phyloP scores from a whole-genome alignment of 1,140 invertebrate genomes.

The Drosophila arawakana region DNA sequence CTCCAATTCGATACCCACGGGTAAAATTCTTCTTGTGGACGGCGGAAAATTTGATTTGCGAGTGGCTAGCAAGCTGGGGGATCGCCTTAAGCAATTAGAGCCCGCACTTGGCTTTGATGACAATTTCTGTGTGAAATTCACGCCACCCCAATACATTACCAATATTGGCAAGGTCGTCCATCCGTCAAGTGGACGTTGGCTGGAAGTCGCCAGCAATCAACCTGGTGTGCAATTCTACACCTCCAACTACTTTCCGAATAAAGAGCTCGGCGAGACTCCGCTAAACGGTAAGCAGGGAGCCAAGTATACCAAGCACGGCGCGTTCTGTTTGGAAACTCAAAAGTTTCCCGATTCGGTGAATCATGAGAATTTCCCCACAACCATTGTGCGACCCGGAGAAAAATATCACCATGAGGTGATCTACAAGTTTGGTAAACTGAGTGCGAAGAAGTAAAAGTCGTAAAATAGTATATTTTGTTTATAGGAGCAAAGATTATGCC shows the following conservation, averaged over 20 bases:
- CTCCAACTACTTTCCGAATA: conserved; percentile 89
- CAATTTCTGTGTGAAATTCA: conserved; percentile 88
- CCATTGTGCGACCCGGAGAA: conserved; percentile 89
- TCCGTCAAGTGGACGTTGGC: conserved; percentile 88
- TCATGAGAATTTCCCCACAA: conserved; percentile 91
- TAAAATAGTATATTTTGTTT: not conserved
- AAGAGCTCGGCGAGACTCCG: conserved; percentile 56
- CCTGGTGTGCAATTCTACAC: conserved; percentile 97
- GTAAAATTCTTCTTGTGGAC: conserved; percentile 88
- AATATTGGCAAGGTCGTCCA: conserved; percentile 86
- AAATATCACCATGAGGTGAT: conserved; percentile 87
- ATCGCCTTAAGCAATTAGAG: conserved; percentile 81
- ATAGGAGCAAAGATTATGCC: conserved; percentile 3
- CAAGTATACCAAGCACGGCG: conserved; percentile 91
- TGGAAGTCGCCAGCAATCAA: conserved; percentile 94
- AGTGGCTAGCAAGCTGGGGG: conserved; percentile 85
- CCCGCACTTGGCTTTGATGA: conserved; percentile 90
- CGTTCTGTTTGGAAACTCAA: conserved; percentile 95
- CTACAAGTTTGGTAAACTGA: conserved; percentile 86
- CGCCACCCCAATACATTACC: conserved; percentile 43
- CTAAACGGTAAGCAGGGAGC: conserved; percentile 64
- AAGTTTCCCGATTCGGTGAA: conserved; percentile 97
- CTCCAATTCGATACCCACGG: conserved; percentile 91
- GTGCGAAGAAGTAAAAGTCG: not conserved
- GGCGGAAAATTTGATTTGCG: conserved; percentile 90